These are phyloP conservation scores for Cantharis rufa DNA, from an alignment of 2,888 invertebrate species.

Conservation along the genomic window DNA sequence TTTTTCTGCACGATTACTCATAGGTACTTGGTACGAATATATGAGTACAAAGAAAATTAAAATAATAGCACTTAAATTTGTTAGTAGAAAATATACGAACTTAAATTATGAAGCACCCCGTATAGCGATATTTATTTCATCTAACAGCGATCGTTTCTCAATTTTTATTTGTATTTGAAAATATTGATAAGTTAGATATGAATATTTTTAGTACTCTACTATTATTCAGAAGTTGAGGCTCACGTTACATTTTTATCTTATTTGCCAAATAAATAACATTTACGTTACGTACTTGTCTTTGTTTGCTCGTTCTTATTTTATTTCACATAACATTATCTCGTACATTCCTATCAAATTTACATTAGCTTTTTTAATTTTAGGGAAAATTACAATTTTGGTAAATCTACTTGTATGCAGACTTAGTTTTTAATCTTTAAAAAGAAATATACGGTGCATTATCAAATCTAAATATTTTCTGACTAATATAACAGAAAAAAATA, in stretches of 20 bases:
- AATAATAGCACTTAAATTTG: no score
- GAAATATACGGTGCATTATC: no score
- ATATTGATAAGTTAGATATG: not conserved
- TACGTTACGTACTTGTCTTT: not conserved
- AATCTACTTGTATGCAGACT: no score
- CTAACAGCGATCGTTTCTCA: not conserved
- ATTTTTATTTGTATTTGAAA: not conserved
- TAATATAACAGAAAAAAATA: no score
- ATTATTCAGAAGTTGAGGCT: not conserved
- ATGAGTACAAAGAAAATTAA: no score
- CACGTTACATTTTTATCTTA: not conserved
- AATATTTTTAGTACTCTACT: not conserved
- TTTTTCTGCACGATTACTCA: no score
- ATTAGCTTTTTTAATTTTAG: not conserved
- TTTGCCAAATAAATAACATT: slow-evolving; percentile 2
- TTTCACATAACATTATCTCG: not conserved
- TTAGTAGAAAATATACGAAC: no score
- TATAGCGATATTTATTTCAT: not conserved
- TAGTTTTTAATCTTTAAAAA: no score
- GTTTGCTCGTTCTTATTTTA: not conserved
- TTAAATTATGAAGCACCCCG: not conserved
- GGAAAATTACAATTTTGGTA: not conserved
- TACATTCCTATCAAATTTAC: not conserved
- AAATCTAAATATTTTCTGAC: no score
- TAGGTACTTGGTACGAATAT: no score